Percentiles rank a stretch among this genome's conserved stretches.
Evolutionary conservation across 2,888 invertebrate genomes (phyloP).

Genomic region (Tinea pellionella): DNA sequence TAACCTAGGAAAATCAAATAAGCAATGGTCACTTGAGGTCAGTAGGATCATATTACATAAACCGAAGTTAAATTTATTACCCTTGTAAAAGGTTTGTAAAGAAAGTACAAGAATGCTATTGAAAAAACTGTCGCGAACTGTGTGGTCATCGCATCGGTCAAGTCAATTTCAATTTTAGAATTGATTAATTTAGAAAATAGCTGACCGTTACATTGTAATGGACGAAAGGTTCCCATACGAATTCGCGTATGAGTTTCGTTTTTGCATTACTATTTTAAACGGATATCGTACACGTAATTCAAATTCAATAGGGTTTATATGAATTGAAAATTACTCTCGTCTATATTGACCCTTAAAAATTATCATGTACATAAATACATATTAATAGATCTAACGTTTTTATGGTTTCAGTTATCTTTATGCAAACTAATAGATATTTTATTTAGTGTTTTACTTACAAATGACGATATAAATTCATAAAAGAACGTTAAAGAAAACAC

Average conservation of each 20-base stretch:
- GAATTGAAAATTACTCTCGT: background rate
- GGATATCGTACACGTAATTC: background rate
- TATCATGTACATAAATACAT: too few species aligned
- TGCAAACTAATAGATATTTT: too few species aligned
- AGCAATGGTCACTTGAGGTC: constrained; percentile 3
- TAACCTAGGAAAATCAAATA: background rate
- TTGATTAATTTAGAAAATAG: background rate
- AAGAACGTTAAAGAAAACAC: background rate
- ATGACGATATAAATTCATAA: too few species aligned
- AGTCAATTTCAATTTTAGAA: constrained; percentile 1
- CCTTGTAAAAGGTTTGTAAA: constrained; percentile 6
- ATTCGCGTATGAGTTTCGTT: background rate
- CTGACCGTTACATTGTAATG: background rate
- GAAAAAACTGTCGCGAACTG: background rate
- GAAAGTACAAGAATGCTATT: background rate
- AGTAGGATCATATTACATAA: background rate
- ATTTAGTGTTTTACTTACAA: too few species aligned
- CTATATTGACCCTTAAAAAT: too few species aligned
- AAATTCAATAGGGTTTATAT: background rate
- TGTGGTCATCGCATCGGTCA: constrained; percentile 2
- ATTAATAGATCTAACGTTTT: too few species aligned
- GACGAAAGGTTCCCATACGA: background rate
- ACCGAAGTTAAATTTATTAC: constrained; percentile 10
- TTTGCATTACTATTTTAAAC: background rate
- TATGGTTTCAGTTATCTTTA: too few species aligned